These are phyloP conservation scores for Lethenteron reissneri DNA, from an alignment of 2,113 vertebrate genomes.

Conservation along the genomic window DNA sequence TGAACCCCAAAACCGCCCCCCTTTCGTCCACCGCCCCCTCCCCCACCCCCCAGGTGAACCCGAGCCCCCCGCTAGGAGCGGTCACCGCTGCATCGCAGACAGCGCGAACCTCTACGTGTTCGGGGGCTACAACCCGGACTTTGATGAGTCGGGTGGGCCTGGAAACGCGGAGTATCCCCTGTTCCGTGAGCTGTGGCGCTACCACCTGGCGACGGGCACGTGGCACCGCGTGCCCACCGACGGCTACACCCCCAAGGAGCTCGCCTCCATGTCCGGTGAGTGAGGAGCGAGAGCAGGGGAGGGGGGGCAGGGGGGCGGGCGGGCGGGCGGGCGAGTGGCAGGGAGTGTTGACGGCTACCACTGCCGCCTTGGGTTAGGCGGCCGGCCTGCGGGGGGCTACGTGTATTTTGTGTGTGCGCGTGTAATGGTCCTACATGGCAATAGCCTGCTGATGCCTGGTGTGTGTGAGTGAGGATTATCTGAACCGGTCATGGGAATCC, in stretches of 20 bases:
- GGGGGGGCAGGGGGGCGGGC: background rate
- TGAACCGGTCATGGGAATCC: no score
- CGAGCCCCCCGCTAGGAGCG: conserved; percentile 61
- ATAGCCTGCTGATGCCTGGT: no score
- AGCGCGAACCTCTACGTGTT: conserved; percentile 77
- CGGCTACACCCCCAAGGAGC: conserved; percentile 80
- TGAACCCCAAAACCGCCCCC: background rate
- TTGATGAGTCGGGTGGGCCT: conserved; percentile 64
- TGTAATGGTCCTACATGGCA: no score
- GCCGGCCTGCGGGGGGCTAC: no score
- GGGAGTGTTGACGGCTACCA: no score
- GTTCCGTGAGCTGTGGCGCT: conserved; percentile 87
- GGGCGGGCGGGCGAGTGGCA: no score
- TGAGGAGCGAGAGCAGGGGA: conserved; percentile 10
- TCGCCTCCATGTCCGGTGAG: conserved; percentile 94
- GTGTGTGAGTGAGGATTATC: no score
- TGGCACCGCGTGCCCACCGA: conserved; percentile 92
- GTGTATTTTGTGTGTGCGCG: no score
- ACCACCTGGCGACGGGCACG: conserved; percentile 72
- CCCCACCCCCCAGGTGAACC: conserved; percentile 31
- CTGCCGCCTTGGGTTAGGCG: no score
- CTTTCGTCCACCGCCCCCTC: conserved; percentile 3
- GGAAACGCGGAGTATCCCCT: conserved; percentile 87
- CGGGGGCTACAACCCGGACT: conserved; percentile 90
- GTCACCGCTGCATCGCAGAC: conserved; percentile 86